A percentile compares a stretch with the other conserved stretches of the same genome.
Evolutionary conservation across 53 echinoderm and acorn worm species (phyloP).

Genomic region (Echinometra lucunter): DNA sequence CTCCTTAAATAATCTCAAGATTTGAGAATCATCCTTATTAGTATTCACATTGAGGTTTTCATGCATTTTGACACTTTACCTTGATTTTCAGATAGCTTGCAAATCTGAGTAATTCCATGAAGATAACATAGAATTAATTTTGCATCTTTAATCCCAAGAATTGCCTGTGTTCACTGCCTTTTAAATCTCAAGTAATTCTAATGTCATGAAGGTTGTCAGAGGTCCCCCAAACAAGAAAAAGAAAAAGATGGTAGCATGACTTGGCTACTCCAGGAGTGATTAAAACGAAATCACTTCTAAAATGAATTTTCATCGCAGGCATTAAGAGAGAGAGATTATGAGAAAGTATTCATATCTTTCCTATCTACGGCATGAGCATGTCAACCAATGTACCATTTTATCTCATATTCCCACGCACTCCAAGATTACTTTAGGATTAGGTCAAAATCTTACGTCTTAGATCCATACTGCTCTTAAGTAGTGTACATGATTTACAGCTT

Average conservation of each 20-base stretch:
- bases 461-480: neutral
- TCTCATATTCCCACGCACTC: slow-evolving; percentile 54
- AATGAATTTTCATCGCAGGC: slow-evolving; percentile 25
- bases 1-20: neutral
- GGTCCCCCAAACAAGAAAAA: neutral
- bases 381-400: slow-evolving; percentile 1
- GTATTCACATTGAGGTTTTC: neutral
- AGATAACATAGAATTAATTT: slow-evolving; percentile 55
- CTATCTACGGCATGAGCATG: slow-evolving; percentile 7
- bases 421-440: slow-evolving; percentile 60
- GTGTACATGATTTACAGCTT: neutral
- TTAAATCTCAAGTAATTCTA: slow-evolving; percentile 48
- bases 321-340: slow-evolving; percentile 54
- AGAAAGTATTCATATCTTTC: slow-evolving; percentile 21
- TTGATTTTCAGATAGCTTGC: neutral
- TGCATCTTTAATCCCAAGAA: slow-evolving; percentile 57
- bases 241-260: neutral
- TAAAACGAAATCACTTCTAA: slow-evolving; percentile 44
- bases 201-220: slow-evolving; percentile 5
- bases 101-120: slow-evolving; percentile 62
- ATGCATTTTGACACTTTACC: slow-evolving; percentile 13
- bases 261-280: slow-evolving; percentile 57
- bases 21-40: slow-evolving; percentile 31
- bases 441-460: slow-evolving; percentile 46
- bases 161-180: slow-evolving; percentile 51